Conservation (phyloP, 2,113 vertebrate species). For the Atherinomorus stipes region DNA sequence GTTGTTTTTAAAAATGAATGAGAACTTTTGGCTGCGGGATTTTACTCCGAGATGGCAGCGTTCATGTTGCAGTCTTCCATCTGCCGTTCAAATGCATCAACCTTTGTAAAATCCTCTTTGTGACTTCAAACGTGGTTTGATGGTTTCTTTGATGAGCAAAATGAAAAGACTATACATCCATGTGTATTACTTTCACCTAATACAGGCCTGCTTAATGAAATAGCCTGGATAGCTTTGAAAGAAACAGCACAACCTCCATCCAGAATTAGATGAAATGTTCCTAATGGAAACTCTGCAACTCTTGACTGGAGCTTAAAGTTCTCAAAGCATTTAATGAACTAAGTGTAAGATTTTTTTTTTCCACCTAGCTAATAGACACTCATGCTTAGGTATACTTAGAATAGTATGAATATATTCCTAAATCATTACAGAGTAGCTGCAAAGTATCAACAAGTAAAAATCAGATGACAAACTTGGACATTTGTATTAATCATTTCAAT, state of each 20-base stretch:
- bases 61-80: conserved; percentile 51
- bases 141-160: conserved; percentile 35
- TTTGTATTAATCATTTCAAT: too few species aligned
- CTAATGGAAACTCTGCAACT: not conserved
- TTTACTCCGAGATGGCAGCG: conserved; percentile 31
- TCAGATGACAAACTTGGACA: not conserved
- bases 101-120: conserved; percentile 42
- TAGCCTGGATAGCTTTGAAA: not conserved
- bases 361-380: not conserved
- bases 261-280: not conserved
- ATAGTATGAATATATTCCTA: not conserved
- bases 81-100: conserved; percentile 50
- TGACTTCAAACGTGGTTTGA: conserved; percentile 59
- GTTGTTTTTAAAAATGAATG: not conserved
- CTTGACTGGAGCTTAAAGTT: not conserved
- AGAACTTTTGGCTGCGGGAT: conserved; percentile 16
- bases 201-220: not conserved
- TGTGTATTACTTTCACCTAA: conserved; percentile 1
- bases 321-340: not conserved
- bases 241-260: conserved; percentile 5
- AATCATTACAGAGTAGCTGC: not conserved
- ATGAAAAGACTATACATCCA: conserved; percentile 46
- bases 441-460: not conserved
- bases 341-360: not conserved
- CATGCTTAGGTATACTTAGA: not conserved